phyloP scores from a whole-genome alignment of 2,797 vertebrate species.

The Pantherophis vulpinus region DNA sequence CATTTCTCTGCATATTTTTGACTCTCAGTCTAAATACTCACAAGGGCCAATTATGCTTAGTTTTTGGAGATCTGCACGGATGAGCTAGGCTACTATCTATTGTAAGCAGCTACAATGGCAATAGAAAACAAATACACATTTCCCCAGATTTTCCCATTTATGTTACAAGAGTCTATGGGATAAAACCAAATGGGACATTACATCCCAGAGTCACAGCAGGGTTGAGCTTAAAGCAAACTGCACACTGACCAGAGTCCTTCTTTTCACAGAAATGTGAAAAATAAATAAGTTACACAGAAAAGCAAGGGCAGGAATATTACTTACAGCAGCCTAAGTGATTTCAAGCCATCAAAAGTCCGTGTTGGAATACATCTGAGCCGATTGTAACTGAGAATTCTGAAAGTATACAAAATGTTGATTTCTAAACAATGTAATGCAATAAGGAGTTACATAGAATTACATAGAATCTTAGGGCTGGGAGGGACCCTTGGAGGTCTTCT shows the following conservation, averaged over 20 bases:
- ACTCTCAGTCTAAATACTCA: background rate
- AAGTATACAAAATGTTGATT: constrained; percentile 52
- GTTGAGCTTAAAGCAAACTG: background rate
- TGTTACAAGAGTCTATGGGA: background rate
- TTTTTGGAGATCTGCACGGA: background rate
- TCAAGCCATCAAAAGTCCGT: constrained; percentile 90
- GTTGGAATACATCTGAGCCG: constrained; percentile 91
- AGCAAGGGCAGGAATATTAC: constrained; percentile 56
- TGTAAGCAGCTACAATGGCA: background rate
- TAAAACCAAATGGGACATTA: background rate
- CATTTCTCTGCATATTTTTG: background rate
- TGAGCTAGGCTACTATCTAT: background rate
- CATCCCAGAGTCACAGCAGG: background rate
- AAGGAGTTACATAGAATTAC: background rate
- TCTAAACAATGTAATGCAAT: background rate
- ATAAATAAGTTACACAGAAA: background rate
- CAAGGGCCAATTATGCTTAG: background rate
- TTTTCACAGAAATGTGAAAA: background rate
- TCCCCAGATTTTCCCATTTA: background rate
- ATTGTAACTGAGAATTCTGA: constrained; percentile 98
- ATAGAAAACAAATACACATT: background rate
- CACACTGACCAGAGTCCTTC: background rate
- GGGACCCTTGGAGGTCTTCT: background rate
- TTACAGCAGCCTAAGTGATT: constrained; percentile 92
- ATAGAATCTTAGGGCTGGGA: background rate